Percentiles rank a stretch among this genome's conserved stretches.
Conservation (phyloP, 2,888 invertebrate species). For the Cynaeus angustus region DNA sequence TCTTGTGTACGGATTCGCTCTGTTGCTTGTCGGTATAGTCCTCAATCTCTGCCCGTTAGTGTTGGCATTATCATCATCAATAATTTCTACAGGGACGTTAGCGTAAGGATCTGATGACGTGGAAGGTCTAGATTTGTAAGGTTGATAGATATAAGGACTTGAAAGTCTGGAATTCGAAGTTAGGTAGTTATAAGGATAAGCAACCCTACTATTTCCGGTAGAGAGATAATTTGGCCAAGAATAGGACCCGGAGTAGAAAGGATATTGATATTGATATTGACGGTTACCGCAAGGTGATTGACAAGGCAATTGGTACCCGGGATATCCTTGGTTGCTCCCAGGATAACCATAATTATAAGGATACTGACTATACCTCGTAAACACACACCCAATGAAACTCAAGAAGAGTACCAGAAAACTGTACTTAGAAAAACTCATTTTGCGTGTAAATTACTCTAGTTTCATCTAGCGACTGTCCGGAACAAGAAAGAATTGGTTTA, state of each 20-base stretch:
- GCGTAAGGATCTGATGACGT: conserved; percentile 28
- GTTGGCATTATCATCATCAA: conserved; percentile 23
- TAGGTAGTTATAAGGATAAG: background rate
- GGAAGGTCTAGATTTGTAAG: background rate
- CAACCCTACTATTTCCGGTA: background rate
- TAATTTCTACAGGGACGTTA: conserved; percentile 39
- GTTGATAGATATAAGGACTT: background rate
- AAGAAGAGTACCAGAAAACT: too few relatives aligned
- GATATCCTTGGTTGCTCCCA: conserved; percentile 8
- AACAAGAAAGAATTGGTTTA: conserved; percentile 6
- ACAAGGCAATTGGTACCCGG: conserved; percentile 20
- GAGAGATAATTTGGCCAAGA: background rate
- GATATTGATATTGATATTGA: conserved; percentile 11
- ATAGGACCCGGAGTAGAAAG: background rate
- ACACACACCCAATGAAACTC: conserved; percentile 14
- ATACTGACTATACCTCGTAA: conserved; percentile 11
- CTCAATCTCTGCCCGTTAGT: background rate
- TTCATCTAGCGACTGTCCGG: conserved; percentile 7
- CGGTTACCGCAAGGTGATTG: conserved; percentile 32
- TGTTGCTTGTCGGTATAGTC: background rate
- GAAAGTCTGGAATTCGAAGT: background rate
- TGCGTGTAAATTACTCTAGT: conserved; percentile 4
- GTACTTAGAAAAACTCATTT: conserved; percentile 12
- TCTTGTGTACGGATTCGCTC: conserved; percentile 3
- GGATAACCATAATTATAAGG: conserved; percentile 20